phyloP scores from a whole-genome alignment of 2,888 invertebrate species.

The Drosophila austrosaltans region DNA sequence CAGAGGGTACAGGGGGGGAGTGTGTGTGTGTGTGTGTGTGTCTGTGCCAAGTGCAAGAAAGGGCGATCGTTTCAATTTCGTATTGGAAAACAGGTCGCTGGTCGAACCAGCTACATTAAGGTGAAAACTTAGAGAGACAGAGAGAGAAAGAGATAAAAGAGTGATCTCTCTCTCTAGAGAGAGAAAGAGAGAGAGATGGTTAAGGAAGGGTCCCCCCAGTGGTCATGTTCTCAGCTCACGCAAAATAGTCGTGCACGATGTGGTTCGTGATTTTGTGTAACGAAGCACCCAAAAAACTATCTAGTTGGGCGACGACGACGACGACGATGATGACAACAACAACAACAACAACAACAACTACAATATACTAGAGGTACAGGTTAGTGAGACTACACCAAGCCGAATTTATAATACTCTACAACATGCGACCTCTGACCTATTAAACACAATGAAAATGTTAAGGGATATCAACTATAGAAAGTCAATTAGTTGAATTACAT shows the following conservation, averaged over 20 bases:
- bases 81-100: slow-evolving; percentile 41
- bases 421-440: neutral
- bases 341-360: slow-evolving; percentile 41
- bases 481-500: too few species aligned
- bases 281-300: slow-evolving; percentile 77
- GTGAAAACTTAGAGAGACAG: neutral
- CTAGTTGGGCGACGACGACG: slow-evolving; percentile 49
- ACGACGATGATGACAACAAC: slow-evolving; percentile 45
- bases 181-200: slow-evolving; percentile 4
- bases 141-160: too few species aligned
- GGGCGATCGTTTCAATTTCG: slow-evolving; percentile 32
- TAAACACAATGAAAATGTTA: neutral
- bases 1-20: neutral
- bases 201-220: slow-evolving; percentile 55
- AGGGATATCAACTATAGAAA: too few species aligned
- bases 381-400: neutral
- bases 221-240: slow-evolving; percentile 83
- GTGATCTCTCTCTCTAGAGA: too few species aligned
- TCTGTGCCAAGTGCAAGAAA: slow-evolving; percentile 34
- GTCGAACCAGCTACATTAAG: slow-evolving; percentile 9
- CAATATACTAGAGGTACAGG: slow-evolving; percentile 48
- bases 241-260: slow-evolving; percentile 84
- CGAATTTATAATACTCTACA: neutral
- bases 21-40: neutral
- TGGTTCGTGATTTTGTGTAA: slow-evolving; percentile 83